Conservation (phyloP, 2,113 vertebrate species). For the Parus major region DNA sequence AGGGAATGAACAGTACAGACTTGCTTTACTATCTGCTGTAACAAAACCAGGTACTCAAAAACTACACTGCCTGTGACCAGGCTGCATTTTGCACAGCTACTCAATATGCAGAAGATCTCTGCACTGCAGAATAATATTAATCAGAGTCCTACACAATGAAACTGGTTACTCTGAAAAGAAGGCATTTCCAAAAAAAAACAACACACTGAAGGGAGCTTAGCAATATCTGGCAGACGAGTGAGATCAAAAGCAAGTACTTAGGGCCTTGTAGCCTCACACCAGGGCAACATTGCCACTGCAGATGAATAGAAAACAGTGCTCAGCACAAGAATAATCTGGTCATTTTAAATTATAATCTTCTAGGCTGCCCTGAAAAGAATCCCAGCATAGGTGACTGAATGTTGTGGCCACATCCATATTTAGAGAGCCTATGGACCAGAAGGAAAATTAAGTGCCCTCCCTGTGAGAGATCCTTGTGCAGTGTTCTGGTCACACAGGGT, state of each 20-base stretch:
- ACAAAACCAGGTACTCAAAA: neutral
- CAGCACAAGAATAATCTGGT: neutral
- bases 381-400: neutral
- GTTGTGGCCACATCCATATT: neutral
- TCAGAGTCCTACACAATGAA: slow-evolving; percentile 29
- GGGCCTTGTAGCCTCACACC: neutral
- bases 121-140: slow-evolving; percentile 63
- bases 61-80: neutral
- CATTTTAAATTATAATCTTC: neutral
- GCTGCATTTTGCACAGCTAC: slow-evolving; percentile 46
- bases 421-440: neutral
- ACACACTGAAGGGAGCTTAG: neutral
- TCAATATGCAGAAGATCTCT: slow-evolving; percentile 65
- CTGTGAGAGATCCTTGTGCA: neutral
- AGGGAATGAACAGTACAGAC: neutral
- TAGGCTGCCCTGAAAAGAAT: neutral
- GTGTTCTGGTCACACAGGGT: neutral
- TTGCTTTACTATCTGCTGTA: neutral
- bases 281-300: neutral
- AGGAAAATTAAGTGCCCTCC: neutral
- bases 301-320: neutral
- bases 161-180: neutral
- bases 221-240: neutral
- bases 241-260: neutral
- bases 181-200: neutral